These are phyloP conservation scores for Rutilus rutilus DNA, from an alignment of 2,113 vertebrate species.

Conservation along the genomic window DNA sequence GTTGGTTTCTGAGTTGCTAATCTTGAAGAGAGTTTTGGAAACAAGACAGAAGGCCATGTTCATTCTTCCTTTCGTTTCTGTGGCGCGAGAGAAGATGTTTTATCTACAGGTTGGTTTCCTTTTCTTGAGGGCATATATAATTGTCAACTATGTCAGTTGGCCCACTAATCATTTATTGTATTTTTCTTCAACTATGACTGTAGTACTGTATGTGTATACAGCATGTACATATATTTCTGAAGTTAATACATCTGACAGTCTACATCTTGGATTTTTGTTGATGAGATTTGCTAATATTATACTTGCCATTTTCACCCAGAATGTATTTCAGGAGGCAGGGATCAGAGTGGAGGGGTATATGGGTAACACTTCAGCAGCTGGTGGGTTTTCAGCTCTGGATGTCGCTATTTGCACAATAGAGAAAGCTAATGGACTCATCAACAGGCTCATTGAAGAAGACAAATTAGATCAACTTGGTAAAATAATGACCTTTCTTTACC, in stretches of 20 bases:
- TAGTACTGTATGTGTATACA: background rate
- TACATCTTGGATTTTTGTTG: background rate
- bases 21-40: conserved; percentile 92
- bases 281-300: background rate
- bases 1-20: conserved; percentile 92
- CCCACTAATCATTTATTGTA: background rate
- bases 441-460: conserved; percentile 92
- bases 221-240: background rate
- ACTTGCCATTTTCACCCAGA: conserved; percentile 68
- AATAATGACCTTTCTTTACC: background rate
- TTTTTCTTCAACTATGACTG: no score
- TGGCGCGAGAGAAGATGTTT: conserved; percentile 95
- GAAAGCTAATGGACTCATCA: conserved; percentile 93
- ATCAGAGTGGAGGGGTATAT: conserved; percentile 92
- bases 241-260: background rate
- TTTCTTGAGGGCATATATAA: conserved; percentile 37
- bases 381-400: conserved; percentile 84
- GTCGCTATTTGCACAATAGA: conserved; percentile 97
- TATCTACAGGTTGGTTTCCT: conserved; percentile 86
- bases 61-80: conserved; percentile 95
- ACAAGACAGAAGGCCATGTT: conserved; percentile 91
- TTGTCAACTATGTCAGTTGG: background rate
- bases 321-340: conserved; percentile 89
- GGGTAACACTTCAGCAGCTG: conserved; percentile 85
- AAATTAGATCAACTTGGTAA: conserved; percentile 88